Percentiles rank a stretch among this genome's conserved stretches.
These are phyloP conservation scores for Octonoba sinensis DNA, from an alignment of 2,888 invertebrate species.

Conservation along the genomic window DNA sequence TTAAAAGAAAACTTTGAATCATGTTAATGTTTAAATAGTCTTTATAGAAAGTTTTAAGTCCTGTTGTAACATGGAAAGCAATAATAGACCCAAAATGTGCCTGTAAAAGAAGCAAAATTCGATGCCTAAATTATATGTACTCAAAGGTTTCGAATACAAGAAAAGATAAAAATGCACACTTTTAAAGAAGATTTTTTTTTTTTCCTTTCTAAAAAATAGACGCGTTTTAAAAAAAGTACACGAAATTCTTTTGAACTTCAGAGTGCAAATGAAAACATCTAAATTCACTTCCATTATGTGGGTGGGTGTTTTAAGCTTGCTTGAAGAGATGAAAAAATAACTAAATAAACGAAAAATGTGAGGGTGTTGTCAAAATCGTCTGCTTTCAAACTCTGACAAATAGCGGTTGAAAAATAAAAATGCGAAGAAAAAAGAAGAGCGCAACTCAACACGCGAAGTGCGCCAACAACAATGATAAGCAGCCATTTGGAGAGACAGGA, in stretches of 20 bases:
- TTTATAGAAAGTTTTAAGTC: no score
- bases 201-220: no score
- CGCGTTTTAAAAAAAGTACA: slow-evolving; percentile 3
- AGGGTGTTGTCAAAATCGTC: slow-evolving; percentile 59
- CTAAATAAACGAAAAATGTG: slow-evolving; percentile 26
- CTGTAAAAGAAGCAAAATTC: no score
- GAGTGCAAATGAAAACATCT: slow-evolving; percentile 48
- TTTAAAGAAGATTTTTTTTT: no score
- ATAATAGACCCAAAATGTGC: no score
- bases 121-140: no score
- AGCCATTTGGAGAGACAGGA: slow-evolving; percentile 34
- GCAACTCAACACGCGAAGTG: slow-evolving; percentile 33
- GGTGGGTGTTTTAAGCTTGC: slow-evolving; percentile 54
- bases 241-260: slow-evolving; percentile 5
- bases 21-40: no score
- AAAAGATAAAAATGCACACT: no score
- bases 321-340: slow-evolving; percentile 8
- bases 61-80: no score
- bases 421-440: background rate
- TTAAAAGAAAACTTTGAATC: no score
- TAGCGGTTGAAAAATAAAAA: slow-evolving; percentile 20
- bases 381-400: slow-evolving; percentile 53
- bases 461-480: slow-evolving; percentile 16
- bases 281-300: slow-evolving; percentile 52
- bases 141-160: no score